These are phyloP conservation scores for Burhinus bistriatus DNA, from an alignment of 2,113 vertebrate species.

Conservation along the genomic window DNA sequence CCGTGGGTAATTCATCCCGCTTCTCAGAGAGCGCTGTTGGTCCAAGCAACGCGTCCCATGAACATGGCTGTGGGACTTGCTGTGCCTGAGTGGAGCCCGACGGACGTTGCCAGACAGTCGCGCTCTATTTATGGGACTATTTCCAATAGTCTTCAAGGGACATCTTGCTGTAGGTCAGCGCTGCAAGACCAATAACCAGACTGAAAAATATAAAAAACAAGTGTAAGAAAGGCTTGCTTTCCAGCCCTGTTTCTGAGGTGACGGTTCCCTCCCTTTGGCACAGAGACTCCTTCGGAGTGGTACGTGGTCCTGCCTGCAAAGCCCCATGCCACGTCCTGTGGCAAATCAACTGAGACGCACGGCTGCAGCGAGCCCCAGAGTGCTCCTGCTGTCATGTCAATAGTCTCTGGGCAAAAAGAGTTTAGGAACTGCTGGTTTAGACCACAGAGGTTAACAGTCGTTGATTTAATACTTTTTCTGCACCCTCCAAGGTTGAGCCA, in stretches of 20 bases:
- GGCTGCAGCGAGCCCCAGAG: not conserved
- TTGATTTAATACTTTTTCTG: not conserved
- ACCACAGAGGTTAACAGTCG: not conserved
- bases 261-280: not conserved
- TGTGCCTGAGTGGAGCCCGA: not conserved
- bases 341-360: accelerated
- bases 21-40: not conserved
- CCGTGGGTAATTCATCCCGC: not conserved
- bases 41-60: not conserved
- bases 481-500: not conserved
- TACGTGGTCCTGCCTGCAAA: not conserved
- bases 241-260: not conserved
- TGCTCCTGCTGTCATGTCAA: not conserved
- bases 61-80: not conserved
- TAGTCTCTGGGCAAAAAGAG: not conserved
- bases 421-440: not conserved
- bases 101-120: accelerated
- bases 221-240: not conserved
- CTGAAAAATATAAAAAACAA: not conserved
- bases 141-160: not conserved
- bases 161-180: not conserved
- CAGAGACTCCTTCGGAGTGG: not conserved
- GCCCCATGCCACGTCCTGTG: not conserved
- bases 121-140: not conserved
- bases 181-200: not conserved